Evolutionary conservation across 35 echinoderm and acorn worm species (phyloP), one percentile per base, ranked within the genome.

Genomic region (Stichopus chloronotus): DNA sequence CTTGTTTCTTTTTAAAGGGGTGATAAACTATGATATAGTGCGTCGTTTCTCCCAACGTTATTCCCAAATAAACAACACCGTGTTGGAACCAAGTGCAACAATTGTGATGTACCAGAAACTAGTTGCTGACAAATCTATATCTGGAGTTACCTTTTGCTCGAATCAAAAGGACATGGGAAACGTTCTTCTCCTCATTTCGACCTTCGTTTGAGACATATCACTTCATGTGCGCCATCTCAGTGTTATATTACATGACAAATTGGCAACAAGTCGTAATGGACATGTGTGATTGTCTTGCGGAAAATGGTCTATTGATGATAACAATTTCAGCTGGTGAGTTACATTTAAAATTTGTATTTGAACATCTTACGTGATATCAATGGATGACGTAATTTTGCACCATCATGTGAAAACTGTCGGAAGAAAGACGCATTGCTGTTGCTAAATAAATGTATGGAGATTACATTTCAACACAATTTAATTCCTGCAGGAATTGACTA

Each of bases 161-260:
- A 52, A 57, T n/a, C 80, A 20, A 9, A 30, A 83, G 0, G 80
- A 57, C 80, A 30, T 83, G 52, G 52, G 52, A 83, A 3, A 53
- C 6, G 14, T 83, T 53, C n/a, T 83, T 13, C 16, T 19, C 17
- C 19, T 2, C 6, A 53, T 7, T 54, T 5, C 52, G 5, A 16
- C 12, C 12, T 13, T 5, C 6, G 9, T 54, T 10, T 4, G 80
- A 83, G 55, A 83, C 56, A 57, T 83, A 55, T 55, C 80, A 83
- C 55, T 83, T 83, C 52, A 83, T 83, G 5, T 56, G 52, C 19
- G 80, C 80, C 80, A 12, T 83, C 11, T 53, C 80, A 13, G 80
- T 83, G 11, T 83, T 83, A 16, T 83, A 83, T 83, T 83, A 83
- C 55, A 83, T 83, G 80, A 16, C 53, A 53, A 16, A 83, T 53